These are phyloP conservation scores for Hydra vulgaris DNA, from an alignment of 30 jellyfish, hydroid and myxozoan species.

Conservation along the genomic window DNA sequence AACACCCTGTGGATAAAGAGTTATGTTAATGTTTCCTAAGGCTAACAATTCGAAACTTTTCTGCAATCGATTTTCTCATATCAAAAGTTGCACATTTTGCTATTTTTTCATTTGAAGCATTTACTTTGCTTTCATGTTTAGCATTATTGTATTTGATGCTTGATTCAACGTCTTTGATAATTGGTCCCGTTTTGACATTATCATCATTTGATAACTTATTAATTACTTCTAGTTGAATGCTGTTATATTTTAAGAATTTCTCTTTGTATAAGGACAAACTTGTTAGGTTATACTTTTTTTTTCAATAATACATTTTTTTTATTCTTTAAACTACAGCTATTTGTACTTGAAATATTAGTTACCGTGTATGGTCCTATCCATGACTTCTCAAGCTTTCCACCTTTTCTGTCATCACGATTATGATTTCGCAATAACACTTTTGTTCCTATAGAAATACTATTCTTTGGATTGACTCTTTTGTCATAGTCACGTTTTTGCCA, in stretches of 20 bases:
- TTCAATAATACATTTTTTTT: too few relatives aligned
- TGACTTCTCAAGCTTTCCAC: not conserved
- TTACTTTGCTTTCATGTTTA: not conserved
- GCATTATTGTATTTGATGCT: too few relatives aligned
- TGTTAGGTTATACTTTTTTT: not conserved
- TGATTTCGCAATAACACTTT: not conserved
- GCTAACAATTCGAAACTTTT: not conserved
- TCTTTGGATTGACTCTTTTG: not conserved
- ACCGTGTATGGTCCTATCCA: too few relatives aligned
- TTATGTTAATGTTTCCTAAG: not conserved
- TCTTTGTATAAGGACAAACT: not conserved
- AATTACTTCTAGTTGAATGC: not conserved
- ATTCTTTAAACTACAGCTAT: too few relatives aligned
- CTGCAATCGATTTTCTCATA: not conserved
- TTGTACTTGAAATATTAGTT: too few relatives aligned
- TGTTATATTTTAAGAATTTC: not conserved
- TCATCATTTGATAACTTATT: not conserved
- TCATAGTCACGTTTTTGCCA: not conserved
- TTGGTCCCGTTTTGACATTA: not conserved
- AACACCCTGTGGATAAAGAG: not conserved
- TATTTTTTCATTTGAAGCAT: not conserved
- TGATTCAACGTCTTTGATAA: not conserved
- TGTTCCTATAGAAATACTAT: not conserved
- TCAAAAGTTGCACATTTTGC: not conserved
- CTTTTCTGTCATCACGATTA: not conserved